Conservation (phyloP, 1,140 invertebrate genomes). For the Temnothorax curvispinosus region DNA sequence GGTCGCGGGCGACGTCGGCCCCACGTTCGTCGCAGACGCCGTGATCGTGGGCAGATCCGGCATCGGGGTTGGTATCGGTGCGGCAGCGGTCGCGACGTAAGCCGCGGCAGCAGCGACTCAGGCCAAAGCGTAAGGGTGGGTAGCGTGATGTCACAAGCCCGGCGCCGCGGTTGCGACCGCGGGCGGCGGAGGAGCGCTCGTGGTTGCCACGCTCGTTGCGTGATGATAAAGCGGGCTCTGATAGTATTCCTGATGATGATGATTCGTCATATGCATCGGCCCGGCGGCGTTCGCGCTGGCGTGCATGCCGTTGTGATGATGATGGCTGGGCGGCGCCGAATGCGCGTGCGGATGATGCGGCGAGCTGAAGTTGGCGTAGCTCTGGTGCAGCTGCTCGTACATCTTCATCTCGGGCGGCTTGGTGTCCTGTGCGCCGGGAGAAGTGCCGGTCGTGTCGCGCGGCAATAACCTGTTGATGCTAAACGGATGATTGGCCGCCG, state of each 20-base stretch:
- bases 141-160: constrained; percentile 90
- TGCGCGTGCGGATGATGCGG: constrained; percentile 82
- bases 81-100: constrained; percentile 68
- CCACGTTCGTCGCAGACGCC: neutral
- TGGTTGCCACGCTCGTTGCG: constrained; percentile 88
- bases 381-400: constrained; percentile 90
- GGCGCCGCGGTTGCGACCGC: constrained; percentile 86
- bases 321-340: constrained; percentile 74
- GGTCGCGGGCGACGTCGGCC: neutral
- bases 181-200: constrained; percentile 79
- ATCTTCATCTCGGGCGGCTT: constrained; percentile 90
- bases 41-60: neutral
- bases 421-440: constrained; percentile 86
- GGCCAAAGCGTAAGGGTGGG: constrained; percentile 88
- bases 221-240: constrained; percentile 92
- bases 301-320: constrained; percentile 86
- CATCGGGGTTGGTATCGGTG: constrained; percentile 34
- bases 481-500: constrained; percentile 95
- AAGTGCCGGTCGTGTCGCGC: constrained; percentile 91
- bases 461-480: constrained; percentile 96
- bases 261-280: constrained; percentile 87
- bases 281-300: constrained; percentile 88
- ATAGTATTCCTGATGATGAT: constrained; percentile 92
- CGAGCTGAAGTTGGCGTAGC: constrained; percentile 81
- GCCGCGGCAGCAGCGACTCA: constrained; percentile 85